phyloP scores from a whole-genome alignment of 2,888 invertebrate species.

The Eueremaeus valkanovi region DNA sequence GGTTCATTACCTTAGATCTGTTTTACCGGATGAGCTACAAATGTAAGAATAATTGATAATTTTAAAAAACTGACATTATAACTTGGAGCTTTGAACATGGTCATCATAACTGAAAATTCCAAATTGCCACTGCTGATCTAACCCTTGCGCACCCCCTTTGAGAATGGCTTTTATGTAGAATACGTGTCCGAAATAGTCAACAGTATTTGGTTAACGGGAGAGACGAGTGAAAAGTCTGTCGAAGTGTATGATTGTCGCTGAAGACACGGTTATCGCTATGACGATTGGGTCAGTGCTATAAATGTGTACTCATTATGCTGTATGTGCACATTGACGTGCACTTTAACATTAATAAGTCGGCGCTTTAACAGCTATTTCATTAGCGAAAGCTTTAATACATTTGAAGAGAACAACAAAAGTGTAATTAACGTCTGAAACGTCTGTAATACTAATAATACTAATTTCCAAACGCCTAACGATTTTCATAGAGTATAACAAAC shows the following conservation, averaged over 20 bases:
- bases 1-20: too few relatives aligned
- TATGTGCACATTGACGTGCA: not conserved
- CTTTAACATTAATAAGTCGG: slow-evolving; percentile 21
- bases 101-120: too few relatives aligned
- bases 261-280: slow-evolving; percentile 15
- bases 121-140: too few relatives aligned
- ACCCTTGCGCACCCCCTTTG: too few relatives aligned
- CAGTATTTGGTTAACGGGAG: slow-evolving; percentile 15
- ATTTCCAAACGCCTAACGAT: slow-evolving; percentile 11
- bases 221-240: not conserved
- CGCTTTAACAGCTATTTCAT: slow-evolving; percentile 18
- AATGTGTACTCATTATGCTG: not conserved
- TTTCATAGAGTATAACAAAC: too few relatives aligned
- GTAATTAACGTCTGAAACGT: not conserved
- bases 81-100: too few relatives aligned
- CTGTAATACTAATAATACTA: too few relatives aligned
- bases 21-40: too few relatives aligned
- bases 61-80: too few relatives aligned
- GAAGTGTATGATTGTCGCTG: not conserved
- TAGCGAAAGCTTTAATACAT: slow-evolving; percentile 15
- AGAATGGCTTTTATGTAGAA: not conserved
- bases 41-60: too few relatives aligned
- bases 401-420: slow-evolving; percentile 2
- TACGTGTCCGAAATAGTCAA: slow-evolving; percentile 19
- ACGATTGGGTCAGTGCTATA: slow-evolving; percentile 9